These are phyloP conservation scores for Struthidea cinerea DNA, from an alignment of 2,113 vertebrate genomes.

Conservation along the genomic window DNA sequence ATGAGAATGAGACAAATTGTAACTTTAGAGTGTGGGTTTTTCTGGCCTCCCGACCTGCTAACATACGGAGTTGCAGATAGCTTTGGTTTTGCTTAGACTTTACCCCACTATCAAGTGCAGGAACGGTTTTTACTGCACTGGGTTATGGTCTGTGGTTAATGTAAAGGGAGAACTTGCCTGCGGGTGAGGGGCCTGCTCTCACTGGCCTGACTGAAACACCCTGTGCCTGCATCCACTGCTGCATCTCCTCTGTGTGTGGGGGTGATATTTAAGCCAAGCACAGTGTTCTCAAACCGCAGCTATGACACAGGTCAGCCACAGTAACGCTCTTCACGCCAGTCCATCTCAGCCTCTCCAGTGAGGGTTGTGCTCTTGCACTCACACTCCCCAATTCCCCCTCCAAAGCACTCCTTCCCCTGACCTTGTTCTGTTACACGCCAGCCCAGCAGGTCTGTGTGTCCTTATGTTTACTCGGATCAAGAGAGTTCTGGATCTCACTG, in stretches of 20 bases:
- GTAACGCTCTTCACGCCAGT: background rate
- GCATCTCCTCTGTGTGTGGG: background rate
- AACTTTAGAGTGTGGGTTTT: background rate
- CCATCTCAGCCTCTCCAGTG: background rate
- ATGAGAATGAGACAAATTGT: background rate
- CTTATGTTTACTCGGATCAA: fast-evolving
- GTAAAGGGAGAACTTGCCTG: background rate
- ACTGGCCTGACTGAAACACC: background rate
- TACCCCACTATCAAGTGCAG: background rate
- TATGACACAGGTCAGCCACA: background rate
- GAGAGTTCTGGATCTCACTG: background rate
- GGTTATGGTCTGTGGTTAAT: background rate
- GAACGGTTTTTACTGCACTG: background rate
- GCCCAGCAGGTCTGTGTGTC: background rate
- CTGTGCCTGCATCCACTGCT: background rate
- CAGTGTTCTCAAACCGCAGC: fast-evolving
- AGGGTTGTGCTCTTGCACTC: background rate
- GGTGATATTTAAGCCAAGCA: background rate
- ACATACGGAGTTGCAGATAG: background rate
- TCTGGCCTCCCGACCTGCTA: background rate
- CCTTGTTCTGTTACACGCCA: background rate
- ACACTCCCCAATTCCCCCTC: fast-evolving
- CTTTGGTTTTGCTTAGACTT: background rate
- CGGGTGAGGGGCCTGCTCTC: fast-evolving
- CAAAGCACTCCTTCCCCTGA: background rate